Base-by-base conservation (phyloP, 2,113 vertebrate genomes). In the Sorex fumeus region DNA sequence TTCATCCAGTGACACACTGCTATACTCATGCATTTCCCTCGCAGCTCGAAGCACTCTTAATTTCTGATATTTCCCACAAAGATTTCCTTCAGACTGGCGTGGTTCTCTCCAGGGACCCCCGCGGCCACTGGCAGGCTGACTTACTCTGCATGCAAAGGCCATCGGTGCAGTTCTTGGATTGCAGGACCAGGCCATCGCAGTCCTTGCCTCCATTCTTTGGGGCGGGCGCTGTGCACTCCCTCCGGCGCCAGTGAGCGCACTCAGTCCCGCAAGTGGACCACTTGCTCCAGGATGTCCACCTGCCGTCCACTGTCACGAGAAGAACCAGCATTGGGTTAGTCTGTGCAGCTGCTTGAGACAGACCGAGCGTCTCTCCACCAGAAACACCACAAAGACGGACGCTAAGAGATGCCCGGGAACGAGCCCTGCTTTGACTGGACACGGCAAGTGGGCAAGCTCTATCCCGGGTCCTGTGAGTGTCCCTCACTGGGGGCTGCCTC, bases 91-190 rank as follows among this genome's bases (percentile, higher is more conserved):
- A 36, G 40, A 74, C 34, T 2, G 10, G 70, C 23, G n/a, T 1
- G 23, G 43, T 60, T 86, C 67, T 21, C 43, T 27, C 12, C 12
- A 30, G 12, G n/a, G 2, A 21, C 36, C n/a, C 7, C 2, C 74
- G 1, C 9, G 4, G n/a, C 15, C 60, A 64, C 2, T 0, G 2
- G 0, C 62, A 77, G 12, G 60, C 81, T 64, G 66, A 98, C 99
- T 99, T 97, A 99, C 99, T 98, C 97, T 99, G 99, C 98, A 99
- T 99, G 96, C 99, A 99, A 86, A 99, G 98, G 47, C 99, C 99
- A 0, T 99, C 98, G 0, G 99, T 99, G 93, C 99, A 99, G 98
- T 99, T 99, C 97, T 99, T 99, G 91, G 99, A 99, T 96, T 99
- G 98, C 74, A 99, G 97, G 34, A 99, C 98, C 19, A 98, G 97